Evolutionary conservation across 1,140 invertebrate genomes (phyloP).

Genomic region (Oryzaephilus surinamensis): DNA sequence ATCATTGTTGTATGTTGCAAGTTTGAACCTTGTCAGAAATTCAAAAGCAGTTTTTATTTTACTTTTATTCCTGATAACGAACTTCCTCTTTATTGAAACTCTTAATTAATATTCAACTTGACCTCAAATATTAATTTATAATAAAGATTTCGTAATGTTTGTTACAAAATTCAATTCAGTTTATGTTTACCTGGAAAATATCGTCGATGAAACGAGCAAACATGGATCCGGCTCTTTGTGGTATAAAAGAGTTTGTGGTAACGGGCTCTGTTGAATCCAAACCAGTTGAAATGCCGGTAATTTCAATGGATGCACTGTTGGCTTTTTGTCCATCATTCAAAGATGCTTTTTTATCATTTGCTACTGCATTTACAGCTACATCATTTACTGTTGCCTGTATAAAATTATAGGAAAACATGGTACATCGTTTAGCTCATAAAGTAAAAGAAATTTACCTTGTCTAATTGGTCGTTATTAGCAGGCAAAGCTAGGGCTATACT

Average conservation of each 20-base stretch:
- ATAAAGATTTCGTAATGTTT: too few relatives aligned
- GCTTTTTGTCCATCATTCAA: slow-evolving; percentile 1
- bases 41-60: too few relatives aligned
- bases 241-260: slow-evolving; percentile 24
- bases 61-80: neutral
- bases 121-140: too few relatives aligned
- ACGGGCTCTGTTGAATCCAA: slow-evolving; percentile 11
- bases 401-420: neutral
- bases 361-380: slow-evolving; percentile 22
- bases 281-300: slow-evolving; percentile 23
- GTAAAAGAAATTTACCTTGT: slow-evolving; percentile 17
- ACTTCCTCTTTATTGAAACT: too few relatives aligned
- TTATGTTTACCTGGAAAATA: slow-evolving; percentile 26
- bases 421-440: slow-evolving; percentile 1
- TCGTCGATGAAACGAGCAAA: slow-evolving; percentile 30
- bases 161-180: too few relatives aligned
- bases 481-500: slow-evolving; percentile 11
- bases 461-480: slow-evolving; percentile 21
- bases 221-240: slow-evolving; percentile 25
- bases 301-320: slow-evolving; percentile 17
- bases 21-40: too few relatives aligned
- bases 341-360: slow-evolving; percentile 12
- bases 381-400: slow-evolving; percentile 25
- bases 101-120: too few relatives aligned
- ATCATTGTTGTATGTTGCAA: too few relatives aligned